These are phyloP conservation scores for Argya squamiceps DNA, from an alignment of 2,797 vertebrate genomes.

Conservation along the genomic window DNA sequence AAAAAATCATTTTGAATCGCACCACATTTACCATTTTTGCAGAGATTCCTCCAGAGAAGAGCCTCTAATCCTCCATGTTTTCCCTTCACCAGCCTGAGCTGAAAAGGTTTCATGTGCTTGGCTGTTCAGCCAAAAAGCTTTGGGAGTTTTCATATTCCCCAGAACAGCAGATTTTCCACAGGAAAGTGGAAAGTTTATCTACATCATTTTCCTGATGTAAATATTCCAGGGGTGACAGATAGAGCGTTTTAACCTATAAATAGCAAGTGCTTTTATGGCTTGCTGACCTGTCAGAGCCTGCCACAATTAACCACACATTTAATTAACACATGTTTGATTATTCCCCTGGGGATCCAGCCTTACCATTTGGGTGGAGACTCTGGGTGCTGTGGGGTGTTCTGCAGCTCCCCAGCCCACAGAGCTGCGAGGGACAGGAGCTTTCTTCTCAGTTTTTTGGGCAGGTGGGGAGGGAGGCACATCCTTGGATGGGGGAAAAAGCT, in stretches of 20 bases:
- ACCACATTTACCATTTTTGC: background rate
- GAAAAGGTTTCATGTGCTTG: background rate
- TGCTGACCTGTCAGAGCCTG: background rate
- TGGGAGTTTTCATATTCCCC: background rate
- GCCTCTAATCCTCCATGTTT: background rate
- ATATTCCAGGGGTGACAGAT: background rate
- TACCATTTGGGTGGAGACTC: constrained; percentile 11
- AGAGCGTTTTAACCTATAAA: background rate
- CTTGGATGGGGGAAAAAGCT: constrained; percentile 87
- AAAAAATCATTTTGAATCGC: background rate
- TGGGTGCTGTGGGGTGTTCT: constrained; percentile 71
- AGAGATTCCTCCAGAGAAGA: background rate
- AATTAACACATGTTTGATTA: background rate
- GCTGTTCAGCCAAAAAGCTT: background rate
- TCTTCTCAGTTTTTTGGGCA: constrained; percentile 77
- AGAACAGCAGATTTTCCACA: background rate
- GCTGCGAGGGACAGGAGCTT: constrained; percentile 80
- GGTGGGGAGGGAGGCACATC: constrained; percentile 78
- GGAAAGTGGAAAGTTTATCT: constrained; percentile 8
- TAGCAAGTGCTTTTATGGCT: background rate
- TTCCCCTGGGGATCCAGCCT: background rate
- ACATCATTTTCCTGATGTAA: background rate
- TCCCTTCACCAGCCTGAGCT: background rate
- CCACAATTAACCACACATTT: background rate
- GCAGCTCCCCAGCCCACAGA: constrained; percentile 94